Base-by-base conservation (phyloP, 2,888 invertebrate species). In the Apocheima hispidaria region DNA sequence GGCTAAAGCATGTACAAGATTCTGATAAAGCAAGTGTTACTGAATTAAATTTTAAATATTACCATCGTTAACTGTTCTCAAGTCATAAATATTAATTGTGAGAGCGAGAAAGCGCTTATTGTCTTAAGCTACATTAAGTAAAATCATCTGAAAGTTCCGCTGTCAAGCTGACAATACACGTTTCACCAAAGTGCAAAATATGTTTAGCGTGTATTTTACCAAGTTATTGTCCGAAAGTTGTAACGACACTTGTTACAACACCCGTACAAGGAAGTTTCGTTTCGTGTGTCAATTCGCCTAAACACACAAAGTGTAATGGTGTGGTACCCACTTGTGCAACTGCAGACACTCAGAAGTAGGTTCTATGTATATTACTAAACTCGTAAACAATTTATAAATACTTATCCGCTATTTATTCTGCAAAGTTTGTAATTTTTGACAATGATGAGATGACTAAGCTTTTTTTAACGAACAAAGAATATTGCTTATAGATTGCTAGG, bases 181-280 rank as follows among this genome's bases (percentile, higher is more conserved):
- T n/a, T n/a, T n/a, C n/a, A n/a, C n/a, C n/a, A n/a, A n/a, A n/a
- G n/a, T n/a, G n/a, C n/a, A n/a, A n/a, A n/a, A n/a, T n/a, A n/a
- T n/a, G n/a, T n/a, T n/a, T n/a, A n/a, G n/a, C 26, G 26, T 6
- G 14, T 35, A 6, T 5, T n/a, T 5, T 5, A n/a, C n/a, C 21
- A 49, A 59, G 49, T 21, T 12, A 36, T 77, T 72, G 65, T 68
- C 78, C 67, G 80, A 86, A 84, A 84, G 83, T 78, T 58, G 74
- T 72, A 80, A 81, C 77, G 78, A 67, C 71, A 81, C 77, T 77
- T 78, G 81, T 73, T 81, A 70, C 73, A 76, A 66, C 74, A 77
- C 71, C 71, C 62, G 33, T 59, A 50, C 33, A 59, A 64, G 69
- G 68, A 69, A 66, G 66, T 58, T 60, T 65, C 51, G 66, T 58